Evolutionary conservation across 2,113 vertebrate genomes (phyloP).

Genomic region (Brienomyrus brachyistius): DNA sequence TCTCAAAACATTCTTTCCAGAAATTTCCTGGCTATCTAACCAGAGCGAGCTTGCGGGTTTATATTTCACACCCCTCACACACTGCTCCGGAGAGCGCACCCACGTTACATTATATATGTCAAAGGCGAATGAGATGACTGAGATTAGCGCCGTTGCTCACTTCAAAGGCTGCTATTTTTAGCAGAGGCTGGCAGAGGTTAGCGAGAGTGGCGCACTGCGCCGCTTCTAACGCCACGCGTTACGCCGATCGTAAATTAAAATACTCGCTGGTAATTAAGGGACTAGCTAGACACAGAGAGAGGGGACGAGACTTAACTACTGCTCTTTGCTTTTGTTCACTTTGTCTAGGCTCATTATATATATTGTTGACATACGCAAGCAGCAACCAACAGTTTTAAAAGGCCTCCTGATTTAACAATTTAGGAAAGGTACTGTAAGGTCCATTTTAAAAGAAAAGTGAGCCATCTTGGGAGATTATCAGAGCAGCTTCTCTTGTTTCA

Average conservation of each 20-base stretch:
- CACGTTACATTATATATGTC: not conserved
- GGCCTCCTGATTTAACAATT: not conserved
- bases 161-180: slow-evolving; percentile 21
- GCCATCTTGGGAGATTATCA: not conserved
- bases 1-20: not conserved
- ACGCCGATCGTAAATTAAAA: slow-evolving; percentile 19
- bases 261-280: slow-evolving; percentile 20
- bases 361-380: not conserved
- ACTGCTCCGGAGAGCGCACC: not conserved
- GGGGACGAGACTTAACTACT: not conserved
- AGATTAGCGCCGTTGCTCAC: slow-evolving; percentile 15
- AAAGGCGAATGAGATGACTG: not conserved
- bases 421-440: not conserved
- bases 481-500: not conserved
- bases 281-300: slow-evolving; percentile 16
- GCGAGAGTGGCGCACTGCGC: not conserved
- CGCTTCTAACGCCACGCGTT: slow-evolving; percentile 21
- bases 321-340: not conserved
- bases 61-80: not conserved
- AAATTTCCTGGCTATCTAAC: not conserved
- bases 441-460: not conserved
- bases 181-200: not conserved
- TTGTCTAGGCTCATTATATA: not conserved
- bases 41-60: not conserved
- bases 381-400: not conserved